A percentile compares a stretch with the other conserved stretches of the same genome.
These are phyloP conservation scores for Momotus momota DNA, from an alignment of 2,797 vertebrate genomes.

Conservation along the genomic window DNA sequence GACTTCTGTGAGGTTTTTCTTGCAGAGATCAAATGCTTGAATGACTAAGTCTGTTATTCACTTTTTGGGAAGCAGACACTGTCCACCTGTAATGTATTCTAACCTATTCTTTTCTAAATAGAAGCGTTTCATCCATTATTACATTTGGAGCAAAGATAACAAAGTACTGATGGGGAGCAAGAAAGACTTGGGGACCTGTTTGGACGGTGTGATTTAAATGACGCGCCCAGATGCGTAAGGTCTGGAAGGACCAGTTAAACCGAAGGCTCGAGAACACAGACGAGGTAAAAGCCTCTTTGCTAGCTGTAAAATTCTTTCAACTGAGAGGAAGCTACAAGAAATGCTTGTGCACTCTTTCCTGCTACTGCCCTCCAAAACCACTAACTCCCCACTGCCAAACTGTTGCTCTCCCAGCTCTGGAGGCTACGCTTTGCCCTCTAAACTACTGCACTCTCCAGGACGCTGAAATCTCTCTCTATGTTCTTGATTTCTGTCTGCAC, in stretches of 20 bases:
- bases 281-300: neutral
- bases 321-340: neutral
- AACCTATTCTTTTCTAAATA: neutral
- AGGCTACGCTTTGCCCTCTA: neutral
- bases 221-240: fast-evolving
- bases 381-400: neutral
- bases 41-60: neutral
- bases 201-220: neutral
- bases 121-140: neutral
- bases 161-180: neutral
- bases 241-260: neutral
- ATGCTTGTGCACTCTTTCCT: neutral
- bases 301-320: neutral
- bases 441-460: neutral
- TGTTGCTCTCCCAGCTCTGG: neutral
- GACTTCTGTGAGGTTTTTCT: neutral
- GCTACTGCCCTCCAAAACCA: neutral
- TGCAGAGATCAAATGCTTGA: neutral
- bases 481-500: neutral
- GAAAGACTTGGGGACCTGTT: neutral
- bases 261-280: neutral
- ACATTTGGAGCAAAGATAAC: neutral
- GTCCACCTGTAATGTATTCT: neutral
- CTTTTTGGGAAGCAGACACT: neutral
- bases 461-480: neutral